Conservation (phyloP, 1,140 invertebrate species). For the Pachypsylla venusta region DNA sequence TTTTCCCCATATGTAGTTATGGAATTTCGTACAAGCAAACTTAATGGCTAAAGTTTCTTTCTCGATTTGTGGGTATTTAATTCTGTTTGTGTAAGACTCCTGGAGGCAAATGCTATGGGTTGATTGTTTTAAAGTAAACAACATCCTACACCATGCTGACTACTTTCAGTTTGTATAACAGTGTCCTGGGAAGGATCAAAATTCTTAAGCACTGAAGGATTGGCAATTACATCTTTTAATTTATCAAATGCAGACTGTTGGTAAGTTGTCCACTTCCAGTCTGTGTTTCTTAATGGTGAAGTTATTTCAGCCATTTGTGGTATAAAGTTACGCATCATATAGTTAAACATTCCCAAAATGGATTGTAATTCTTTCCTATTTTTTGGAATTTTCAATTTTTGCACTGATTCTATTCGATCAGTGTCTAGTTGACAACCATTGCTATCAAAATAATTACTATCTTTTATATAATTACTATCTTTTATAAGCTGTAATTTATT, state of each 20-base stretch:
- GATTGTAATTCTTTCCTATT: slow-evolving; percentile 16
- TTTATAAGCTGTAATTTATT: slow-evolving; percentile 16
- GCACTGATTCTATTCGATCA: slow-evolving; percentile 13
- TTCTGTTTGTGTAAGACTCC: slow-evolving; percentile 24
- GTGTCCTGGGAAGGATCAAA: slow-evolving; percentile 22
- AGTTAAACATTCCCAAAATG: slow-evolving; percentile 28
- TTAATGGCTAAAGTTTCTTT: slow-evolving; percentile 28
- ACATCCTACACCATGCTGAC: background rate
- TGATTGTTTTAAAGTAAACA: background rate
- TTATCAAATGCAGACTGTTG: slow-evolving; percentile 23
- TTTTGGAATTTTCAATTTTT: slow-evolving; percentile 10
- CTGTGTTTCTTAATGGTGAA: slow-evolving; percentile 13
- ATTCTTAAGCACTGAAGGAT: slow-evolving; percentile 19
- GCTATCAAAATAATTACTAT: slow-evolving; percentile 16
- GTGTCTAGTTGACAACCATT: slow-evolving; percentile 13
- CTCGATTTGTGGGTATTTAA: slow-evolving; percentile 29
- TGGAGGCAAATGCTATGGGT: slow-evolving; percentile 27
- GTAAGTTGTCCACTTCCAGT: slow-evolving; percentile 19
- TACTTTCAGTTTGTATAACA: slow-evolving; percentile 16
- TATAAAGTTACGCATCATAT: slow-evolving; percentile 18
- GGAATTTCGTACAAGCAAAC: slow-evolving; percentile 22
- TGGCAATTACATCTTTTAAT: slow-evolving; percentile 24
- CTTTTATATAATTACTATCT: slow-evolving; percentile 17
- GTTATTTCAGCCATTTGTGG: slow-evolving; percentile 13
- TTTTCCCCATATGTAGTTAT: slow-evolving; percentile 24